Base-by-base conservation (phyloP, 2,888 invertebrate species). In the Eurytoma adleriae region DNA sequence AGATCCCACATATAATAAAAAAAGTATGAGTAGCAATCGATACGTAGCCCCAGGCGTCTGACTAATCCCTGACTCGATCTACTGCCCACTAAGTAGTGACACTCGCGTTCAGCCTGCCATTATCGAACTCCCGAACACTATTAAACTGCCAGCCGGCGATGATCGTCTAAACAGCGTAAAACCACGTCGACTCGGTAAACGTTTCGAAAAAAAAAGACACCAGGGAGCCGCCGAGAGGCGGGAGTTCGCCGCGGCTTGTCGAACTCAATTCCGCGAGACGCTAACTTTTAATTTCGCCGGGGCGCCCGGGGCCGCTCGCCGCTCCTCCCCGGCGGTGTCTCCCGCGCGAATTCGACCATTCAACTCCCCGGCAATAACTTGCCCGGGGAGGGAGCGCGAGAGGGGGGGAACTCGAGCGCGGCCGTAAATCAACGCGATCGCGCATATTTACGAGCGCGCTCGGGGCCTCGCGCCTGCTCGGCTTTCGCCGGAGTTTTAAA, bases 401-500 rank as follows among this genome's bases (percentile, higher is more conserved):
- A 7, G 40, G 40, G 40, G 70, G n/a, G 20, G 56, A 72, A 68
- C 61, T 73, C 56, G 80, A 71, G 59, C 52, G 48, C 52, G 48
- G 52, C 48, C 61, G 20, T 80, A 80, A 80, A 80, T 80, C 80
- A 80, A 67, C 71, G 56, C 71, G 71, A 76, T 27, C 67, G 76
- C 71, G 62, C 40, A 76, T 80, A 79, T 80, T 75, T 57, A 76
- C 48, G 71, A 76, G 52, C 75, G 14, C 14, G 14, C 7, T 4
- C 40, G 1, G 40, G 40, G 40, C 10, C 40, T 40, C 40, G 40
- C 40, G 40, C 67, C 75, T 20, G 20, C 30, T 18, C 48, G 30
- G 14, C 18, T 40, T 48, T 48, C 20, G 0, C n/a, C 67, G 24
- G 67, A 72, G 30, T 78, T 78, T 72, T 77, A 40, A 5, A 50